Conservation (phyloP, 2,888 invertebrate genomes). For the Nephrotoma appendiculata region DNA sequence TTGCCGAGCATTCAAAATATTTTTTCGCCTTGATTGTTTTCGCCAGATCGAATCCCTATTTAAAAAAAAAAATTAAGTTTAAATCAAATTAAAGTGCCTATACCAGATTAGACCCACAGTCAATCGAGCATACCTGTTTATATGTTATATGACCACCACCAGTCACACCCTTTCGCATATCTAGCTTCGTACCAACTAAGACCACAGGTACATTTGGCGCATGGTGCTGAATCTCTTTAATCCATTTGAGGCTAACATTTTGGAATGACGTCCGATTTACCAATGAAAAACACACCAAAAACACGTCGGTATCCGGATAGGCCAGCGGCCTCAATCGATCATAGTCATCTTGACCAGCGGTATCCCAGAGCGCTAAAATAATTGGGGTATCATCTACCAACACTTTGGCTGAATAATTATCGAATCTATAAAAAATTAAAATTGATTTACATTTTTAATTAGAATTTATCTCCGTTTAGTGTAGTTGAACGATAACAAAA, state of each 20-base stretch:
- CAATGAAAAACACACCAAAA: background rate
- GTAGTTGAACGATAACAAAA: background rate
- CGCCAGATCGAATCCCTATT: background rate
- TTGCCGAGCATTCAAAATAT: background rate
- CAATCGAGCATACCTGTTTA: background rate
- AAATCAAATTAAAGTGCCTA: no score
- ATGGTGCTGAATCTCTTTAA: background rate
- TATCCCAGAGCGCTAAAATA: background rate
- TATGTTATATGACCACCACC: background rate
- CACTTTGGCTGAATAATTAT: background rate
- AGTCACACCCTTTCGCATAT: background rate
- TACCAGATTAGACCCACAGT: background rate
- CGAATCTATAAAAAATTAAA: background rate
- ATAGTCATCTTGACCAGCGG: background rate
- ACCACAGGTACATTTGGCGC: background rate
- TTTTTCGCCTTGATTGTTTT: background rate
- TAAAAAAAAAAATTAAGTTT: background rate
- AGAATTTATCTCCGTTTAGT: background rate
- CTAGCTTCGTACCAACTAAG: background rate
- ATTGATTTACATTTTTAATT: background rate
- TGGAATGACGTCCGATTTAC: background rate
- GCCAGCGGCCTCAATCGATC: background rate
- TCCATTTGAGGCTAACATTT: background rate
- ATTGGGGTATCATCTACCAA: background rate
- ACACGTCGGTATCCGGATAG: background rate